Percentiles rank a stretch among this genome's conserved stretches.
These are phyloP conservation scores for Cettia cetti DNA, from an alignment of 2,113 vertebrate species.

Conservation along the genomic window DNA sequence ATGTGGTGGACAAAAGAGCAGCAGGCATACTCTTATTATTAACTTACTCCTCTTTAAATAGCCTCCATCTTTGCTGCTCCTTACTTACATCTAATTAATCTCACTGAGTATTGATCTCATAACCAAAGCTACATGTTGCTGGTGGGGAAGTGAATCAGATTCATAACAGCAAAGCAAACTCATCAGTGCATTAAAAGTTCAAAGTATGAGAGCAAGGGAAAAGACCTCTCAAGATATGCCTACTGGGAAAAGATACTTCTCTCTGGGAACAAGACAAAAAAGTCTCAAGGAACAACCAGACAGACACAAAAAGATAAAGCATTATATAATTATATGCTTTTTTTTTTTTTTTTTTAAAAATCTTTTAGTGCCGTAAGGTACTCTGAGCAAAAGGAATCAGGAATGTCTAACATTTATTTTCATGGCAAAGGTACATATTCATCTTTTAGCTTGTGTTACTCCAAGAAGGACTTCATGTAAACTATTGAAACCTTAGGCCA, in stretches of 20 bases:
- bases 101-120: neutral
- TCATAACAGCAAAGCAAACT: neutral
- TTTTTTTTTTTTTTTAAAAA: too few species aligned
- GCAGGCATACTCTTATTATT: neutral
- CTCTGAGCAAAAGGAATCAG: neutral
- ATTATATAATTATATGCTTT: neutral
- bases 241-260: neutral
- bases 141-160: neutral
- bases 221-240: neutral
- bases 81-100: slow-evolving; percentile 11
- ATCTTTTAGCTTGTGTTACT: neutral
- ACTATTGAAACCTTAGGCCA: neutral
- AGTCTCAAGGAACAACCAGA: neutral
- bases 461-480: neutral
- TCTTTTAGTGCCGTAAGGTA: neutral
- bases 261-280: neutral
- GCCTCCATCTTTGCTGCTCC: neutral
- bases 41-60: neutral
- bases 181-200: neutral
- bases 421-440: neutral
- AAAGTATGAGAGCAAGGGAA: neutral
- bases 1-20: neutral
- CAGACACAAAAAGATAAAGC: neutral
- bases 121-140: neutral
- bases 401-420: neutral